These are phyloP conservation scores for Laupala kohalensis DNA, from an alignment of 1,140 invertebrate genomes.

Conservation along the genomic window DNA sequence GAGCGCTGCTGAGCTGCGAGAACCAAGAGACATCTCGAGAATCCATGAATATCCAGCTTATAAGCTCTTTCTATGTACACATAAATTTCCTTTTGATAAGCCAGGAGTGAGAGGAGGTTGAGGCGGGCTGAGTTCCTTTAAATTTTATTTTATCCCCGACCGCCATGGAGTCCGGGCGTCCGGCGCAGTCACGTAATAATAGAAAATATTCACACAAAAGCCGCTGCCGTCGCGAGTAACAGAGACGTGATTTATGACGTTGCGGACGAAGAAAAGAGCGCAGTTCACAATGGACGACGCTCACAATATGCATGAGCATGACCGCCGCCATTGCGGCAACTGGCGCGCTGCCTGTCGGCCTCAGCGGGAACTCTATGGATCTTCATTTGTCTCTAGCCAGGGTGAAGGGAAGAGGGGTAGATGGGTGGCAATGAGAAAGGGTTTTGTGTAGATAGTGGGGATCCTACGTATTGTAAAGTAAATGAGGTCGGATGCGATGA, in stretches of 20 bases:
- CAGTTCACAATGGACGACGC: not conserved
- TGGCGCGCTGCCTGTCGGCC: not conserved
- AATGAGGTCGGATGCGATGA: too few relatives aligned
- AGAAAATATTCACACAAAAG: not conserved
- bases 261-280: not conserved
- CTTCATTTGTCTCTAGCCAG: not conserved
- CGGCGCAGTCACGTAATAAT: not conserved
- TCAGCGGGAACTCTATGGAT: not conserved
- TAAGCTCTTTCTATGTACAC: not conserved
- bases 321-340: not conserved
- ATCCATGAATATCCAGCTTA: not conserved
- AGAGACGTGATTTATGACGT: not conserved
- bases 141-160: not conserved
- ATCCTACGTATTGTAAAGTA: too few relatives aligned
- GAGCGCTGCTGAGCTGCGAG: too few relatives aligned
- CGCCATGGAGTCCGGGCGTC: not conserved
- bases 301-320: not conserved
- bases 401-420: too few relatives aligned
- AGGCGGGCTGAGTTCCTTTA: not conserved
- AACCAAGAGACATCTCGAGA: not conserved
- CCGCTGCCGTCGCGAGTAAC: not conserved
- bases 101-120: too few relatives aligned
- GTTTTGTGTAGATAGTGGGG: too few relatives aligned
- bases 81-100: not conserved
- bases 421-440: too few relatives aligned